phyloP scores from a whole-genome alignment of 2,888 invertebrate genomes.

The Hedya salicella region DNA sequence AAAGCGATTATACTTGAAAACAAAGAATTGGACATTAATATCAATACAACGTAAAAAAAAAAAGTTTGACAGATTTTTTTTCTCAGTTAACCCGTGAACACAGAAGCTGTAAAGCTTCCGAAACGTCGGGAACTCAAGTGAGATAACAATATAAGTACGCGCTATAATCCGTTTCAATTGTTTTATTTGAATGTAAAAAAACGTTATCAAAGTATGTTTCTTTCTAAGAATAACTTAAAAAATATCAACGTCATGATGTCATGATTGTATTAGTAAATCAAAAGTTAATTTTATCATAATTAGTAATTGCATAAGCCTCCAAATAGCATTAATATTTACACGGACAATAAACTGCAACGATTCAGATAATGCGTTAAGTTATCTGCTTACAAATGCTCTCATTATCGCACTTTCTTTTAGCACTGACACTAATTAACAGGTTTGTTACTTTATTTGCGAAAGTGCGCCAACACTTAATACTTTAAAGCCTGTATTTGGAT shows the following conservation, averaged over 20 bases:
- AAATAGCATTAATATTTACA: slow-evolving; percentile 21
- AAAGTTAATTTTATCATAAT: neutral
- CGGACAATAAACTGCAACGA: slow-evolving; percentile 22
- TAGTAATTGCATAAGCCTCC: neutral
- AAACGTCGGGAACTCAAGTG: too few species aligned
- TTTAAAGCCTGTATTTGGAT: slow-evolving; percentile 1
- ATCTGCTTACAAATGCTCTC: slow-evolving; percentile 1
- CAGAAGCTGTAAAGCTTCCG: too few species aligned
- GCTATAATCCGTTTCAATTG: too few species aligned
- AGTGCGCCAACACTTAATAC: neutral
- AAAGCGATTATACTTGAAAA: too few species aligned
- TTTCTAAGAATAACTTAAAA: neutral
- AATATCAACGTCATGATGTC: too few species aligned
- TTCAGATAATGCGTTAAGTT: slow-evolving; percentile 13
- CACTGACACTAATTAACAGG: slow-evolving; percentile 26
- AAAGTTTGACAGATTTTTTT: too few species aligned
- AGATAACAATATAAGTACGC: too few species aligned
- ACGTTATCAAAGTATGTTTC: too few species aligned
- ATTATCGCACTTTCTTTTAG: slow-evolving; percentile 35
- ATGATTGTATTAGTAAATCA: neutral
- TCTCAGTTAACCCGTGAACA: too few species aligned
- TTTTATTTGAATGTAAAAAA: too few species aligned
- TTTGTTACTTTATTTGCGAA: neutral
- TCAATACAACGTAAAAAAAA: too few species aligned
- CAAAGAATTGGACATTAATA: too few species aligned